Conservation (phyloP, 2,113 vertebrate genomes). For the Tichodroma muraria region DNA sequence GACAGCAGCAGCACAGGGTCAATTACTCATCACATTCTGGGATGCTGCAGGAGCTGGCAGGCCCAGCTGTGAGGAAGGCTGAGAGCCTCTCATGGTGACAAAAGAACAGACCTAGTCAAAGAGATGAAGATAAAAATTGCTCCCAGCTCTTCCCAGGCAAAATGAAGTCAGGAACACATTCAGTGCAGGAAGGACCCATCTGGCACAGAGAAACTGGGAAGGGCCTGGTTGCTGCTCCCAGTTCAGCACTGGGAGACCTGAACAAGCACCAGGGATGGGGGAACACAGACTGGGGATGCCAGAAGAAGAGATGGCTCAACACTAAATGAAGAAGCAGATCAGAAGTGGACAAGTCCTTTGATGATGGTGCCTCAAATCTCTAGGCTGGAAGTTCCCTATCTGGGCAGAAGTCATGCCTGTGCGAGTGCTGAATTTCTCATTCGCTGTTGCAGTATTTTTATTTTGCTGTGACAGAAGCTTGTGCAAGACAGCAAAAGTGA, state of each 20-base stretch:
- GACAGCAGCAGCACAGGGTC: neutral
- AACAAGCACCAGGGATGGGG: neutral
- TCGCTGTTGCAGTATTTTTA: neutral
- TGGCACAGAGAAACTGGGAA: neutral
- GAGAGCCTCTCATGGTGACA: fast-evolving
- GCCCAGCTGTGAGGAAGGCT: neutral
- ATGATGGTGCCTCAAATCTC: neutral
- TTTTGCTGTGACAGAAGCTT: neutral
- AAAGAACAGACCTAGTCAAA: neutral
- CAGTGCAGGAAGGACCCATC: neutral
- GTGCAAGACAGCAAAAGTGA: neutral
- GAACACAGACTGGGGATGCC: neutral
- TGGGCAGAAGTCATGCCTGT: neutral
- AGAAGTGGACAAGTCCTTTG: neutral
- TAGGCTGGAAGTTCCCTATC: neutral
- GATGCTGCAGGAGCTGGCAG: neutral
- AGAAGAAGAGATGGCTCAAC: neutral
- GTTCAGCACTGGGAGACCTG: neutral
- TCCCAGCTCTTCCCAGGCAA: neutral
- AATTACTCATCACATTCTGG: neutral
- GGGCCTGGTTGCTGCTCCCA: neutral
- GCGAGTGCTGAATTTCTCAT: neutral
- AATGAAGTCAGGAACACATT: neutral
- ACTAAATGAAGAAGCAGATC: neutral
- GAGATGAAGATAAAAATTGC: neutral